Evolutionary conservation across 2,888 invertebrate species (phyloP), one percentile per base, ranked within the genome.

Genomic region (Leucophenga montana): DNA sequence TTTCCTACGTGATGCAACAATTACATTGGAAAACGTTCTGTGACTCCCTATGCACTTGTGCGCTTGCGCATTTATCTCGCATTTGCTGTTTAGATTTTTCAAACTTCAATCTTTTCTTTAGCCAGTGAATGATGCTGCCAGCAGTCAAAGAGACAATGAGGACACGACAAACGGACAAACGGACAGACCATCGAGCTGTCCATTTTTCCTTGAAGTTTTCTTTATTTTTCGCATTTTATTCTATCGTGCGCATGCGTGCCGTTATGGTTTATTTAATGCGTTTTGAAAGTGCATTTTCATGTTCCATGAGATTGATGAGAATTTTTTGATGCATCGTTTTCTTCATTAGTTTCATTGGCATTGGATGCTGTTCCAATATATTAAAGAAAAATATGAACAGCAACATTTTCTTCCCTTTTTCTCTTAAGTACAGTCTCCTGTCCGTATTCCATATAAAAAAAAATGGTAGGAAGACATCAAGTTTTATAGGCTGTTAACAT

Each of bases 211-310:
- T n/a, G 6, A 20, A 14, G 14, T 39, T 39, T 11, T 39, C 11
- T 39, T 39, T 39, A 11, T 39, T 39, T 39, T 39, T 39, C 11
- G 1, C 39, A 39, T 39, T 39, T 39, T 39, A 39, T 39, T 39
- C 39, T 39, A 11, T 39, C 3, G 39, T 39, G 78, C 81, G 78
- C 81, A 85, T 85, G 85, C 85, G 85, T 85, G 85, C 85, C 86
- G 85, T 85, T 85, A 85, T 86, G 86, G 83, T 86, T 85, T 86
- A 84, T 86, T 85, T 82, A 85, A 86, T 84, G 83, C 86, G 84
- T 85, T 85, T 86, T 83, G 86, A 85, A 85, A 85, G 86, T 85
- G 85, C 85, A 85, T 85, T 86, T 85, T 81, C 85, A 85, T 85
- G 86, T 85, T 86, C 81, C 83, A 80, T 78, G 80, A 82, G 84